These are phyloP conservation scores for Enteromius paludinosus DNA, from an alignment of 2,797 vertebrate genomes.

Conservation along the genomic window DNA sequence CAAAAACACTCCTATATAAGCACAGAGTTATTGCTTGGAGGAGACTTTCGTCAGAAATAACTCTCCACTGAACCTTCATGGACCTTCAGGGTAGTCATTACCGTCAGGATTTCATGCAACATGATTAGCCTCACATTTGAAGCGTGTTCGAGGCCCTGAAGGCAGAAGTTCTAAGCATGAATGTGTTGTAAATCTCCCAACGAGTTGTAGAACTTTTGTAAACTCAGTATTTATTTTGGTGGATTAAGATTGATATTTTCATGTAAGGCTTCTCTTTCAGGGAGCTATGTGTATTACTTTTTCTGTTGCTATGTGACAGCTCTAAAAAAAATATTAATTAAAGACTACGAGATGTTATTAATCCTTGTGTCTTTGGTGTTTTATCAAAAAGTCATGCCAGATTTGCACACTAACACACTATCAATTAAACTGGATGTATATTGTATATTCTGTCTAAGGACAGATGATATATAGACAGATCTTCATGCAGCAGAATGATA, in stretches of 20 bases:
- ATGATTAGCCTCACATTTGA: constrained; percentile 27
- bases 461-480: neutral
- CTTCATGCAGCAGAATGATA: neutral
- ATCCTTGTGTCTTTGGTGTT: constrained; percentile 38
- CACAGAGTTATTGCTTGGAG: constrained; percentile 26
- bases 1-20: constrained; percentile 42
- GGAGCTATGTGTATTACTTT: constrained; percentile 74
- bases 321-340: constrained; percentile 75
- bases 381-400: neutral
- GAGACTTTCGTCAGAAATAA: constrained; percentile 52
- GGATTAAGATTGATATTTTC: constrained; percentile 77
- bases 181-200: constrained; percentile 70
- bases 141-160: constrained; percentile 59
- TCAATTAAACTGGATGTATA: neutral
- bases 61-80: neutral
- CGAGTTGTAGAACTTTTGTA: constrained; percentile 71
- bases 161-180: constrained; percentile 68
- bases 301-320: constrained; percentile 84
- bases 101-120: neutral
- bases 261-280: constrained; percentile 76
- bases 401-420: neutral
- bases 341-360: constrained; percentile 67
- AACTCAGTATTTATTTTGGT: constrained; percentile 81
- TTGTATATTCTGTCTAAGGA: neutral
- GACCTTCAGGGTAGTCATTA: constrained; percentile 7